Base-by-base conservation (phyloP, 2,888 invertebrate species). In the Dynastes tityus region DNA sequence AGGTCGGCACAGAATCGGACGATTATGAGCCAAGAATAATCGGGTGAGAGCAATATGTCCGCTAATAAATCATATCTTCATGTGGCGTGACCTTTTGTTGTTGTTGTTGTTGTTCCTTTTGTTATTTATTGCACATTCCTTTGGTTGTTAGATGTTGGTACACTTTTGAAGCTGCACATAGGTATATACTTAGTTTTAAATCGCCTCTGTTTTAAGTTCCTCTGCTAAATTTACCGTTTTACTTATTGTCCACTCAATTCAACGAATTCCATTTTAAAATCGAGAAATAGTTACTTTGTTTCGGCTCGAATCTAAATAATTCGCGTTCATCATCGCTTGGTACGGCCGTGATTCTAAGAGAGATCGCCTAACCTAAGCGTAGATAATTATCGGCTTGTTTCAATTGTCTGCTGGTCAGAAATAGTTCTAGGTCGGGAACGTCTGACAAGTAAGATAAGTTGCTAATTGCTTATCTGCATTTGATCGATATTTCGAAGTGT, bases 1-100 rank as follows among this genome's bases (percentile, higher is more conserved):
- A 88, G 83, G 85, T 88, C 82, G 87, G 89, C 80, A 78, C 75
- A 58, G 65, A 73, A 67, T 55, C 74, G 76, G 78, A 82, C 55
- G 55, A 55, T 79, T 76, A 81, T 71, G 84, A 85, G 83, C 83
- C 85, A 82, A 88, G 89, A 87, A 84, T 85, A 78, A 85, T 90
- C 87, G 90, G 90, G 90, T 90, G 87, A 87, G 87, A 81, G 32
- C 5, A 77, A 49, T 40, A 78, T 77, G 76, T 61, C 65, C 63
- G 73, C 78, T 53, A 76, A 76, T 80, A 74, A 80, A 80, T 80
- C 80, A 80, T 81, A 82, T 82, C 81, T 82, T 82, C 82, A 81
- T 73, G 67, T 74, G 45, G 75, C 75, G 78, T 78, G 67, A 45
- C 68, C 58, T 40, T 68, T 67, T 61, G 37, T 8, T 58, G 3